Base-by-base conservation (phyloP, 2,888 invertebrate genomes). In the Phaedon cochleariae region DNA sequence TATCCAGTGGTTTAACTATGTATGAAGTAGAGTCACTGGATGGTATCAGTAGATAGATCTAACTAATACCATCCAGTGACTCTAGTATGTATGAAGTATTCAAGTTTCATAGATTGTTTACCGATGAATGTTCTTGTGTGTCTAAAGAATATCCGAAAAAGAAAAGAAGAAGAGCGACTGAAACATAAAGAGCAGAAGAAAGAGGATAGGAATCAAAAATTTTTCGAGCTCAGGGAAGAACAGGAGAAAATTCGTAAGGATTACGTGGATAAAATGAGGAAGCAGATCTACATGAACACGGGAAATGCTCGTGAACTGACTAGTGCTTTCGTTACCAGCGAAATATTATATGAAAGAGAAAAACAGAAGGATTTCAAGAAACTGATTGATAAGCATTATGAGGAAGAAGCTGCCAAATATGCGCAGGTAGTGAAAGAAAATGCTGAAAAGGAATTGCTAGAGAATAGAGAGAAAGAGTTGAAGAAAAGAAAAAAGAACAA, bases 311-410 rank as follows among this genome's bases (percentile, higher is more conserved):
- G 67, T 67, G 71, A 75, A 34, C 55, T 83, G 6, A 80, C 79
- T 4, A 77, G 79, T 29, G 82, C 82, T 4, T 73, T 81, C 15
- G 59, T 81, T 12, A 62, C 75, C 15, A 74, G 81, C 10, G 81
- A 82, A 72, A 76, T 79, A 4, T 55, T 81, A 6, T 76, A 74
- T 63, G 81, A 82, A 73, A 71, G 82, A 41, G 75, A 78, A 21
- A 78, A 77, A 59, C 83, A 83, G 69, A 70, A 74, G 12, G 79
- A 82, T 66, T 77, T 83, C 17, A 68, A 75, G 10, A 59, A 78
- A 10, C 71, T 69, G 18, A 59, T 84, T 22, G 81, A 82, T 49
- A 73, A 77, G 1, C 80, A 83, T 48, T 73, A 80, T 26, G 65
- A 61, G 2, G 76, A 80, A 57, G 72, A 76, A 18, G 74, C 78